Base-by-base conservation (phyloP, 1,140 invertebrate species). In the Dryas iulia region DNA sequence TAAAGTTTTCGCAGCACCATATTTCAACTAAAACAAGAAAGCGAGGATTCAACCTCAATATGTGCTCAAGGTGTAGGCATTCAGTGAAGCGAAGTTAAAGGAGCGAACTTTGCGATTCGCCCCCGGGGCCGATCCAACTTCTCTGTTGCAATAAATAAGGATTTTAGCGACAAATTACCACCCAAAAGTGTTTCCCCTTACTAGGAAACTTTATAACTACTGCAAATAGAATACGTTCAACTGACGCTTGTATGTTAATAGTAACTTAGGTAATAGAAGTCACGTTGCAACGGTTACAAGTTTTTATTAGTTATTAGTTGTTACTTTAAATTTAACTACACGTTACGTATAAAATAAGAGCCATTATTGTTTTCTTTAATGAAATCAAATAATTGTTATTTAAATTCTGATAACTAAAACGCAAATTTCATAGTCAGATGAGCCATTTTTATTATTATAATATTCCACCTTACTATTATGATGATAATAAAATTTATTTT, bases 101-200 rank as follows among this genome's bases (percentile, higher is more conserved):
- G 80, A 83, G 79, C 82, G 77, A 87, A 90, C 76, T 88, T 89
- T 84, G 61, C 76, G 82, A 83, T 86, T 69, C 77, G 76, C 86
- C 83, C 85, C 76, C 81, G 86, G 81, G 85, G 79, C 82, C 84
- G 85, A 86, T 88, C 82, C 84, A 87, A 88, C 77, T 86, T 87
- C 84, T 79, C 80, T 81, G 79, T 87, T 86, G 86, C 86, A 87
- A 87, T 90, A 90, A 90, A 88, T 90, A 87, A 90, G 86, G 86
- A 90, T 90, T 88, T 90, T 88, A 86, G 82, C 86, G 86, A 90
- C 53, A 90, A 88, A 90, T 90, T 88, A 87, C 84, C 84, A 79
- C 79, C 80, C 78, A 78, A 85, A 86, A 83, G 80, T 62, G 78
- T 84, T 84, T 78, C 82, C 60, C 84, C 82, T 81, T 85, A 81